Evolutionary conservation across 2,888 invertebrate genomes (phyloP), one percentile per base, ranked within the genome.

Genomic region (Chouioia cunea): DNA sequence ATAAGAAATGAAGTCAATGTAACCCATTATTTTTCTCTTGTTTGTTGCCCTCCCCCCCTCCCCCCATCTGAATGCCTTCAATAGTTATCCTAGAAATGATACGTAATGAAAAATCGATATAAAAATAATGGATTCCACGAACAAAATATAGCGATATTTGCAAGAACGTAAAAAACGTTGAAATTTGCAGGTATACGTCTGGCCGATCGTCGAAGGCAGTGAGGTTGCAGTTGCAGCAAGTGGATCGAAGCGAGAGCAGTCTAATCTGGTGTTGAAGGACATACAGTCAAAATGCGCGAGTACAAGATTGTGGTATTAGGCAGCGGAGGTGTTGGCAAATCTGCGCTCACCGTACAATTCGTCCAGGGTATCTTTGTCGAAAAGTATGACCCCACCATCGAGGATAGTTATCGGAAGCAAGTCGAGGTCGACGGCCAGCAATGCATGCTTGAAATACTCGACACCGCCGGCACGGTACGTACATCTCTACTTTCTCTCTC

Each of bases 241-340:
- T 78, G 79, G 80, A 81, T 80, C 79, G 82, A 83, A 80, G 77
- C n/a, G 77, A 69, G 76, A 75, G 78, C 67, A 73, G 62, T 68
- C n/a, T 70, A 65, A 16, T 44, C 22, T 43, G 44, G 1, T 14
- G 66, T 65, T 71, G 73, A 63, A 72, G 70, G 71, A 71, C 50
- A 50, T 57, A 52, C 58, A 73, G 65, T 43, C 79, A 88, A 84
- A 80, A 99, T 99, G 99, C 95, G 99, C 88, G 99, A 99, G 91
- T 99, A 99, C 90, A 99, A 99, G 91, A 97, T 99, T 88, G 99
- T 99, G 80, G 99, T 99, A 82, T 90, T 99, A 87, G 99, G 99
- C 82, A 97, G 97, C 86, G 99, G 99, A 86, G 99, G 99, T 89
- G 99, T 99, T 84, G 99, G 99, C 85, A 99, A 99, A 90, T 97